Conservation (phyloP, 2,797 vertebrate genomes). For the Clarias laeviceps region DNA sequence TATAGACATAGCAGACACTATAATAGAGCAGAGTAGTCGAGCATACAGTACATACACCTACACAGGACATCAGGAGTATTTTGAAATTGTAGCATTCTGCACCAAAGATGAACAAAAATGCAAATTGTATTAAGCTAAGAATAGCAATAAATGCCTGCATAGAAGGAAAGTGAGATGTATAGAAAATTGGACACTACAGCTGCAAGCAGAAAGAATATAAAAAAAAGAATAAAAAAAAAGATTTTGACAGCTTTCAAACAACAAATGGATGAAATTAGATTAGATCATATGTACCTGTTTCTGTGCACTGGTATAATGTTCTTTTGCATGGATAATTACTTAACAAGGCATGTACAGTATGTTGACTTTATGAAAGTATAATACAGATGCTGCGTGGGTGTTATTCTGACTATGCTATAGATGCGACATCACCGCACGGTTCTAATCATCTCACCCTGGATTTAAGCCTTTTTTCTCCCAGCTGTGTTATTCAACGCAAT, state of each 20-base stretch:
- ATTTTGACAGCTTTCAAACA: not conserved
- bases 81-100: not conserved
- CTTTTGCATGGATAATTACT: not conserved
- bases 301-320: not conserved
- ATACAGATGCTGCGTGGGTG: not conserved
- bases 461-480: not conserved
- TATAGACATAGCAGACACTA: not conserved
- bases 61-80: not conserved
- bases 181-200: not conserved
- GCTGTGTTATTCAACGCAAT: not conserved
- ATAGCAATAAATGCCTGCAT: not conserved
- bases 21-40: not conserved
- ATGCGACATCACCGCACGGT: not conserved
- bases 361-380: not conserved
- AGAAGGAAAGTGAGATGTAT: not conserved
- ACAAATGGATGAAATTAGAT: not conserved
- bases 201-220: not conserved
- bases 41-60: not conserved
- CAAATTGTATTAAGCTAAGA: constrained; percentile 16
- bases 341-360: not conserved
- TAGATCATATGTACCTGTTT: not conserved
- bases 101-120: not conserved
- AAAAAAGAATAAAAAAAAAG: not conserved
- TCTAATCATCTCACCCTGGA: not conserved
- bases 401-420: not conserved